A percentile compares a stretch with the other conserved stretches of the same genome.
phyloP scores from a whole-genome alignment of 2,113 vertebrate species.

The Nyctereutes procyonoides region DNA sequence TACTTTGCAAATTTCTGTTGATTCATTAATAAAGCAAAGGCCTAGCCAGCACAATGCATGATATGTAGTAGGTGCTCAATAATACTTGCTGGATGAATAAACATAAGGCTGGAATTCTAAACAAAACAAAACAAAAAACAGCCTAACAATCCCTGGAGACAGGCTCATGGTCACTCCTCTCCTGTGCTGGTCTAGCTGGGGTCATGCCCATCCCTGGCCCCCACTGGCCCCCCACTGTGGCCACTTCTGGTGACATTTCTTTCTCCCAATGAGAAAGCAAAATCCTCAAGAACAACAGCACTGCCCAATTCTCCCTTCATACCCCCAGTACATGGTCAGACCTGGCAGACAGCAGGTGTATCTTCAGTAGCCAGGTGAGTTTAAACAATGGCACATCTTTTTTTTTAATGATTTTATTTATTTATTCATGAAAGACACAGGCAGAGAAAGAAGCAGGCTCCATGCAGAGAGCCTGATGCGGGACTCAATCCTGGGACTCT shows the following conservation, averaged over 20 bases:
- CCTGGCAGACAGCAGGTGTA: neutral
- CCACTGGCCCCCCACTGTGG: neutral
- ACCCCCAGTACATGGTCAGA: neutral
- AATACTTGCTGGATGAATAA: neutral
- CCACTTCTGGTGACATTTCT: neutral
- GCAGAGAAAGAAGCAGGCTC: no score
- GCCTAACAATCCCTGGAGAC: neutral
- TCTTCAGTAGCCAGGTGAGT: neutral
- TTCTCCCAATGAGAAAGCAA: neutral
- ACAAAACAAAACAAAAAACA: neutral
- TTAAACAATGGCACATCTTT: neutral
- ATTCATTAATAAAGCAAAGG: neutral
- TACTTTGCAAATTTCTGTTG: neutral
- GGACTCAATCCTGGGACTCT: no score
- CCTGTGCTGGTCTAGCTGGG: neutral
- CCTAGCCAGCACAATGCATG: neutral
- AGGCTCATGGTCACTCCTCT: neutral
- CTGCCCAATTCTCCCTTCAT: fast-evolving
- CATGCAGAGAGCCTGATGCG: no score
- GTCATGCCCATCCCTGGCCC: neutral
- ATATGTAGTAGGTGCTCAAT: neutral
- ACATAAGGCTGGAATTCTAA: neutral
- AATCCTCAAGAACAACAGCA: neutral
- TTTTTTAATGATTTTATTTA: no score
- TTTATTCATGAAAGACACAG: no score